phyloP scores from a whole-genome alignment of 2,888 invertebrate genomes.

The Tridacna gigas region DNA sequence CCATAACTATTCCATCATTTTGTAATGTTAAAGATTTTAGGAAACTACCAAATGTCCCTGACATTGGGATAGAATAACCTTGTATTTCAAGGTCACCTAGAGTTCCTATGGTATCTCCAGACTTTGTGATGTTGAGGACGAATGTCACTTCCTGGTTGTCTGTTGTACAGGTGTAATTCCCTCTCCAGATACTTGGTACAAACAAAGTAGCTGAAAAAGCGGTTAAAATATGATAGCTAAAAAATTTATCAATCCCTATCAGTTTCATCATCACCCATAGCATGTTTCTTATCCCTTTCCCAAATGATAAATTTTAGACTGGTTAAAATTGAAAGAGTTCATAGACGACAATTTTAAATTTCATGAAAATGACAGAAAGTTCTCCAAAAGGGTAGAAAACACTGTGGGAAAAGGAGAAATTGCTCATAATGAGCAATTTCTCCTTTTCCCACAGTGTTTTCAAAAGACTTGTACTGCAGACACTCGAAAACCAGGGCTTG shows the following conservation, averaged over 20 bases:
- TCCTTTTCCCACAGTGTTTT: neutral
- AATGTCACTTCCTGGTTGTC: conserved; percentile 34
- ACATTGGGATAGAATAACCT: conserved; percentile 23
- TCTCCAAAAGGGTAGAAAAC: neutral
- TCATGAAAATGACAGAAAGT: neutral
- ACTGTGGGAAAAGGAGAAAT: conserved; percentile 4
- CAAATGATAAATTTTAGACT: too few species aligned
- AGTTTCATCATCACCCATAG: too few species aligned
- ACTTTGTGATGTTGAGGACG: conserved; percentile 49
- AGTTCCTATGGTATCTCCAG: conserved; percentile 40
- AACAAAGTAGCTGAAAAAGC: conserved; percentile 46
- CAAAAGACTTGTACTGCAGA: neutral
- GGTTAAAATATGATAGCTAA: too few species aligned
- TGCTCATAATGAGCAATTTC: neutral
- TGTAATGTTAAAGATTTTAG: conserved; percentile 47
- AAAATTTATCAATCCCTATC: too few species aligned
- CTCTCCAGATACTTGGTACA: conserved; percentile 58
- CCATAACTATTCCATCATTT: conserved; percentile 24
- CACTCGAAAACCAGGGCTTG: neutral
- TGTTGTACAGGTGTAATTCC: conserved; percentile 49
- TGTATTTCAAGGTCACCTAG: conserved; percentile 39
- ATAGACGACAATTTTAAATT: too few species aligned
- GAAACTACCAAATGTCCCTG: conserved; percentile 46
- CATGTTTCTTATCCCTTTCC: too few species aligned
- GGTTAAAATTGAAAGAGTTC: too few species aligned